Base-by-base conservation (phyloP, 2,888 invertebrate genomes). In the Pedicia rivosa region DNA sequence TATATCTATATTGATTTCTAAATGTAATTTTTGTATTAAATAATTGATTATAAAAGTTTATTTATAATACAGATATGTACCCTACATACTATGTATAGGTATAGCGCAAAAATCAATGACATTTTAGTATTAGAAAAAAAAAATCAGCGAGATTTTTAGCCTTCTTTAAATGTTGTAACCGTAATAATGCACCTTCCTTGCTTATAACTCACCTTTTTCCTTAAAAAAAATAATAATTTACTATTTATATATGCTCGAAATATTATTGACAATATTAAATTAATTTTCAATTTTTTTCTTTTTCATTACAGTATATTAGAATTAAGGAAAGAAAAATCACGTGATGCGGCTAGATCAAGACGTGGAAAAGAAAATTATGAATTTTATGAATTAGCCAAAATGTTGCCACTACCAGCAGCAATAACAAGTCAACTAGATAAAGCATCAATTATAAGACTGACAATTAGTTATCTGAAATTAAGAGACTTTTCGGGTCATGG, bases 321-420 rank as follows among this genome's bases (percentile, higher is more conserved):
- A 63, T 67, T 91, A 42, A 74, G 91, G 46, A 91, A 91, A 66
- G 91, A 91, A 63, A 91, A 91, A 61, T 88, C 87, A 47, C 66
- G 91, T 50, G 91, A 91, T 59, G 91, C 91, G 29, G 92, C 92
- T 5, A 68, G 91, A 43, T 88, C 88, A 9, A 68, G 92, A 36
- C 72, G 92, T 26, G 90, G 91, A 42, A 90, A 91, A 55, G 94
- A 94, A 62, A 94, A 94, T 66, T 88, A 80, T 59, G 92, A 94
- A 68, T 94, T 92, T 66, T 90, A 91, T 64, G 90, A 91, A 67
- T 68, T 94, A 57, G 91, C 92, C 44, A 90, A 84, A 71, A 90
- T 83, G 91, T 70, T 83, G 62, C 92, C 86, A 19, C 71, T 82
- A 46, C 88, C 81, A 14, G 82, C 87, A 22, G 88, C 88, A 54